phyloP scores from a whole-genome alignment of 2,797 vertebrate species.

The Artibeus jamaicensis region DNA sequence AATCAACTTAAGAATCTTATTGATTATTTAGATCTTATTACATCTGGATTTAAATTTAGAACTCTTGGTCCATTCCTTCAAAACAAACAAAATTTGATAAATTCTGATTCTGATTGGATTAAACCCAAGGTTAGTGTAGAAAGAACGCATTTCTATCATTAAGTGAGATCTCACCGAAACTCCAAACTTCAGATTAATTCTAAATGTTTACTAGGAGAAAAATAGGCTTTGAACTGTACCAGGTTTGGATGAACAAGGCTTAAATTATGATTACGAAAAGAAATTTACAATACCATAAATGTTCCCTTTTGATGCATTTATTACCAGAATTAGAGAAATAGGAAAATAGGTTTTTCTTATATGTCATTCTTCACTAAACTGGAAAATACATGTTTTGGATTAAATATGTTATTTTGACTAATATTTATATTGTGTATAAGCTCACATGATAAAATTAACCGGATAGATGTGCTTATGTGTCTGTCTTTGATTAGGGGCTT shows the following conservation, averaged over 20 bases:
- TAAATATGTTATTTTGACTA: constrained; percentile 15
- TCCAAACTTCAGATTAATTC: constrained; percentile 32
- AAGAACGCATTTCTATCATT: constrained; percentile 11
- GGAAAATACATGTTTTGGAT: neutral
- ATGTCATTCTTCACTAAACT: constrained; percentile 1
- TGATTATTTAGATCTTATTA: neutral
- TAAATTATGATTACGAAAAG: neutral
- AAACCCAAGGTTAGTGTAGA: neutral
- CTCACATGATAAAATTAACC: neutral
- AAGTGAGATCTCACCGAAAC: neutral
- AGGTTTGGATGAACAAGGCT: neutral
- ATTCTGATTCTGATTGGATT: neutral
- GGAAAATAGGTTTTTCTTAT: neutral
- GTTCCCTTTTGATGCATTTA: neutral
- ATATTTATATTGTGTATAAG: neutral
- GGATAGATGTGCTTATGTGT: neutral
- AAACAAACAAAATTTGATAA: neutral
- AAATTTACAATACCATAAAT: neutral
- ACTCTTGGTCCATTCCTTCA: constrained; percentile 6
- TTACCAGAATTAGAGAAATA: neutral
- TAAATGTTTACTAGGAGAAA: constrained; percentile 8
- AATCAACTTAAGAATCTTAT: neutral
- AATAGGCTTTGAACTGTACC: neutral
- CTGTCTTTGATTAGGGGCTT: constrained; percentile 13
- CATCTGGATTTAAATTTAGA: constrained; percentile 6